These are phyloP conservation scores for Gandaritis pyraliata DNA, from an alignment of 2,888 invertebrate species.

Conservation along the genomic window DNA sequence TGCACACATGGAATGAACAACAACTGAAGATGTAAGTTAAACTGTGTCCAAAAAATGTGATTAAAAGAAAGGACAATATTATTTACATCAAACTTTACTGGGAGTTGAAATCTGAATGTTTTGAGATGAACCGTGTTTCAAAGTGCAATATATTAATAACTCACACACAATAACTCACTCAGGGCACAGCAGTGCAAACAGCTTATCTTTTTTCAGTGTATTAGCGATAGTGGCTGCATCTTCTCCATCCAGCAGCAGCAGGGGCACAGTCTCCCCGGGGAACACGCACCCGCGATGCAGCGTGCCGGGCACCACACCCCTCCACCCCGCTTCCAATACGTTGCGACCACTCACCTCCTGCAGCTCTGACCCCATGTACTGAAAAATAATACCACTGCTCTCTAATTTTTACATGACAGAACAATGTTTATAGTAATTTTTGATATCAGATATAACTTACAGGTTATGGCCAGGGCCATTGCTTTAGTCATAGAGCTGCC, in stretches of 20 bases:
- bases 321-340: conserved; percentile 74
- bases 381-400: conserved; percentile 18
- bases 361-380: conserved; percentile 73
- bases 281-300: conserved; percentile 72
- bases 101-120: too few relatives aligned
- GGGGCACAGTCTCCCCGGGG: conserved; percentile 79
- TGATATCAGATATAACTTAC: too few relatives aligned
- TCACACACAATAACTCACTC: conserved; percentile 68
- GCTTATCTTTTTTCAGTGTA: conserved; percentile 58
- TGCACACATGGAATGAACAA: too few relatives aligned
- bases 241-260: conserved; percentile 61
- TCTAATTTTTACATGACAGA: neutral
- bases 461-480: too few relatives aligned
- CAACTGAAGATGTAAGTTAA: too few relatives aligned
- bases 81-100: too few relatives aligned
- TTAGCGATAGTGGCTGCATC: conserved; percentile 53
- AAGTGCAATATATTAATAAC: too few relatives aligned
- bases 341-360: conserved; percentile 60
- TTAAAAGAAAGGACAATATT: too few relatives aligned
- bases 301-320: conserved; percentile 62
- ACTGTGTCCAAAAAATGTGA: too few relatives aligned
- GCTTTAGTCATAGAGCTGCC: too few relatives aligned
- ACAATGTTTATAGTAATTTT: too few relatives aligned
- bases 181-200: conserved; percentile 74
- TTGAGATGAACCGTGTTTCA: too few relatives aligned